Conservation (phyloP, 2,797 vertebrate genomes). For the Hephaestus fuliginosus region DNA sequence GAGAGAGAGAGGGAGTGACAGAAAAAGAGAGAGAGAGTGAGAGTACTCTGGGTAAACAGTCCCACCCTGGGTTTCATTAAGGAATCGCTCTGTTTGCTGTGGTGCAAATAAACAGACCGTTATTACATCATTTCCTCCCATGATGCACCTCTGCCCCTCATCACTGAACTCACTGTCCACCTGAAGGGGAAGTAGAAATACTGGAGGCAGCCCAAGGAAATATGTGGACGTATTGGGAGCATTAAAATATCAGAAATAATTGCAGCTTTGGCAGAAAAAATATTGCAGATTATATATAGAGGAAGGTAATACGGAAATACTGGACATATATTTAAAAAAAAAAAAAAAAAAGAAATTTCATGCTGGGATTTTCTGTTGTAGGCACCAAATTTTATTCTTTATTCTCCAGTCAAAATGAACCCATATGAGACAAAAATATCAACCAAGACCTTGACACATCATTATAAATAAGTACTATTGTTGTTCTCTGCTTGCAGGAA, state of each 20-base stretch:
- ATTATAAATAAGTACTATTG: not conserved
- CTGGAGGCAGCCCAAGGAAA: slow-evolving; percentile 13
- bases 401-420: not conserved
- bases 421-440: too few species aligned
- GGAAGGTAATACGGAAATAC: not conserved
- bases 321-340: not conserved
- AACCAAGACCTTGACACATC: too few species aligned
- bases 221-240: slow-evolving; percentile 18
- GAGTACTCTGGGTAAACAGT: slow-evolving; percentile 76
- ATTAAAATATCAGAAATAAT: slow-evolving; percentile 20
- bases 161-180: slow-evolving; percentile 47
- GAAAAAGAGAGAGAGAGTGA: slow-evolving; percentile 20
- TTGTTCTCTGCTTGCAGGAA: slow-evolving; percentile 15
- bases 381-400: not conserved
- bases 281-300: not conserved
- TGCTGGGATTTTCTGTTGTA: not conserved
- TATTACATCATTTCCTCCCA: slow-evolving; percentile 67
- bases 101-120: slow-evolving; percentile 57
- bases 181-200: slow-evolving; percentile 47
- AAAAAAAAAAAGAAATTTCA: not conserved
- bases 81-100: slow-evolving; percentile 73
- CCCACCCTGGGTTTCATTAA: slow-evolving; percentile 81
- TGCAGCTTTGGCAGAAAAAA: slow-evolving; percentile 1
- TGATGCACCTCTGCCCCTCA: slow-evolving; percentile 45
- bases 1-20: slow-evolving; percentile 23